Conservation (phyloP, 2,888 invertebrate species). For the Nemapogon koenigi region DNA sequence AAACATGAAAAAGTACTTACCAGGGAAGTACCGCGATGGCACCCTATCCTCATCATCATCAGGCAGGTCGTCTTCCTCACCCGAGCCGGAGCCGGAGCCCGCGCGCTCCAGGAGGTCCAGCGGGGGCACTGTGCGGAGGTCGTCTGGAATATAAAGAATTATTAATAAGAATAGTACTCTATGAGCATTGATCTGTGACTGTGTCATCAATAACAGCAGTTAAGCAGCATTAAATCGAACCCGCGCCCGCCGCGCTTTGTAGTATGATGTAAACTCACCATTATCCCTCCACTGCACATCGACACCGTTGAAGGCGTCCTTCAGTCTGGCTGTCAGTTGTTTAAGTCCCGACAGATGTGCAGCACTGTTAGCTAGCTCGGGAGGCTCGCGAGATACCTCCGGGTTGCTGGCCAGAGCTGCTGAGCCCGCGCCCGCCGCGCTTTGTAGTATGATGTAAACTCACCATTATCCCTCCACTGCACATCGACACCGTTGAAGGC, state of each 20-base stretch:
- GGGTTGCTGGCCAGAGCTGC: no score
- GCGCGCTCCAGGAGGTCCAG: conserved; percentile 41
- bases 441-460: no score
- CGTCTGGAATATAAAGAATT: not conserved
- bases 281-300: conserved; percentile 89
- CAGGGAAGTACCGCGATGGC: no score
- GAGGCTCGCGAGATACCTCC: no score
- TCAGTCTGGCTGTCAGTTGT: conserved; percentile 79
- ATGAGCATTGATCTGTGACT: no score
- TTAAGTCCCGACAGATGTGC: conserved; percentile 80
- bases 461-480: conserved; percentile 83
- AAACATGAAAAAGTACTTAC: no score
- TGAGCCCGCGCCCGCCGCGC: no score
- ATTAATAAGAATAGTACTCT: not conserved
- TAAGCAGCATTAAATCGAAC: no score
- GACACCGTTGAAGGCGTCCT: conserved; percentile 88
- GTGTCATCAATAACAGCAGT: no score
- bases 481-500: conserved; percentile 93
- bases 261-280: no score
- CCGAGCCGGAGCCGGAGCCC: conserved; percentile 78
- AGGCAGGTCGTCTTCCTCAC: conserved; percentile 62
- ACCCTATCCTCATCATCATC: conserved; percentile 49
- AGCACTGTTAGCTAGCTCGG: conserved; percentile 61
- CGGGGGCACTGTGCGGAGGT: conserved; percentile 13
- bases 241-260: no score